phyloP scores from a whole-genome alignment of 1,140 invertebrate species.

The Drosophila guanche region DNA sequence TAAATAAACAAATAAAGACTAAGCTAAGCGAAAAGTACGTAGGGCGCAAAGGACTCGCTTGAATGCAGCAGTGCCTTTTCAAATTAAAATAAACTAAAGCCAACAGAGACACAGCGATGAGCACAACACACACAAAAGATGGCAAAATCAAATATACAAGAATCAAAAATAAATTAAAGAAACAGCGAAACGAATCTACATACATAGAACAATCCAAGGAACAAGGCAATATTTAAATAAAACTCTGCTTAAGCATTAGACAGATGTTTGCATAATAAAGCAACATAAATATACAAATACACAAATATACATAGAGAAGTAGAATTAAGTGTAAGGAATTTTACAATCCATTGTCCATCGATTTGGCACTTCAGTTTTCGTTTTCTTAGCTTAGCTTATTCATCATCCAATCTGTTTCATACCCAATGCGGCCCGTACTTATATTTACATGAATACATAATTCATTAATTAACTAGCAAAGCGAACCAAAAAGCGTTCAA shows the following conservation, averaged over 20 bases:
- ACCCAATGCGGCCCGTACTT: conserved; percentile 10
- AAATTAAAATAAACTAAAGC: conserved; percentile 49
- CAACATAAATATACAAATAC: background rate
- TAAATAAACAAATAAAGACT: conserved; percentile 14
- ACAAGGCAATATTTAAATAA: conserved; percentile 51
- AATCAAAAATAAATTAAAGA: background rate
- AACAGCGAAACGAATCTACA: conserved; percentile 14
- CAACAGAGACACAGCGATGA: conserved; percentile 1
- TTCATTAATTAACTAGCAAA: conserved; percentile 35
- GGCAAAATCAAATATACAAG: conserved; percentile 12
- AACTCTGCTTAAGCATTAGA: conserved; percentile 37
- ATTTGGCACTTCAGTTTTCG: conserved; percentile 13
- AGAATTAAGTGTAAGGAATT: conserved; percentile 24
- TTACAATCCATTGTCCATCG: conserved; percentile 33
- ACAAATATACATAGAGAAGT: background rate
- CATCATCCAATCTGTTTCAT: conserved; percentile 19
- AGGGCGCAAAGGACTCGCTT: conserved; percentile 39
- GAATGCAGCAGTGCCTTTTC: conserved; percentile 77
- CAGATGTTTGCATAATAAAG: conserved; percentile 23
- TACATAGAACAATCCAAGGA: conserved; percentile 47
- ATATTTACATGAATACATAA: conserved; percentile 35
- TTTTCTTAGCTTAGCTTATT: conserved; percentile 42
- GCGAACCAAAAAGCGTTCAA: conserved; percentile 28
- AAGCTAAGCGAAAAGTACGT: conserved; percentile 38
- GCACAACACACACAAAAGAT: conserved; percentile 25